Evolutionary conservation across 1,140 invertebrate species (phyloP).

Genomic region (Idris sp.): DNA sequence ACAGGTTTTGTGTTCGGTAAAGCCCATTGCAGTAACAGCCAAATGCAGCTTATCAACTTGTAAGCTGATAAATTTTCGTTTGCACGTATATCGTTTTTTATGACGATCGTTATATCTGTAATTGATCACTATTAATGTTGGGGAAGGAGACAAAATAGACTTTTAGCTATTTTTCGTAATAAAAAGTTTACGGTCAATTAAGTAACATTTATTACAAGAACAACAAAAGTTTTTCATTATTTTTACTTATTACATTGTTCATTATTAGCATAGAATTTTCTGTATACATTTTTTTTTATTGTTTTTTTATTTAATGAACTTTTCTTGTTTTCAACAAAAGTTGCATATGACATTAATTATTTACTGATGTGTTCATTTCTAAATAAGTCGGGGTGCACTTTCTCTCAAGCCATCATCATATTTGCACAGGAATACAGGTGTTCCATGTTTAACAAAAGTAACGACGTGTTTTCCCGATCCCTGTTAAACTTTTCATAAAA

Average conservation of each 20-base stretch:
- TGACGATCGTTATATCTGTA: conserved; percentile 28
- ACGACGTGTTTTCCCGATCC: conserved; percentile 26
- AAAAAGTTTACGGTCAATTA: too few species aligned
- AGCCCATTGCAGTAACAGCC: conserved; percentile 30
- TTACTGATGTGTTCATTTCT: not conserved
- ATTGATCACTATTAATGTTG: conserved; percentile 35
- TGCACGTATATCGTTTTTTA: conserved; percentile 32
- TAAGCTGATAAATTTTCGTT: conserved; percentile 56
- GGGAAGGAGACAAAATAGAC: conserved; percentile 1
- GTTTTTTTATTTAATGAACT: too few species aligned
- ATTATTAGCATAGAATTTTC: too few species aligned
- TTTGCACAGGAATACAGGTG: conserved; percentile 25
- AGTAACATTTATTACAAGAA: too few species aligned
- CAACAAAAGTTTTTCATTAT: too few species aligned
- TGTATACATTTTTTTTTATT: too few species aligned
- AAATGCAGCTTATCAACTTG: conserved; percentile 58
- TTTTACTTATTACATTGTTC: too few species aligned
- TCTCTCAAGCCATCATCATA: conserved; percentile 3
- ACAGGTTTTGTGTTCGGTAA: conserved; percentile 59
- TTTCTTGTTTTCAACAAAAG: too few species aligned
- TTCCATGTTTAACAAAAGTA: conserved; percentile 16
- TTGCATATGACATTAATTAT: too few species aligned
- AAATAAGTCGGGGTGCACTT: not conserved
- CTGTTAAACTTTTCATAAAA: conserved; percentile 42
- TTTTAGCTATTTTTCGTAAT: too few species aligned